Percentiles rank a stretch among this genome's conserved stretches.
These are phyloP conservation scores for Colletes collaris DNA, from an alignment of 2,888 invertebrate species.

Conservation along the genomic window DNA sequence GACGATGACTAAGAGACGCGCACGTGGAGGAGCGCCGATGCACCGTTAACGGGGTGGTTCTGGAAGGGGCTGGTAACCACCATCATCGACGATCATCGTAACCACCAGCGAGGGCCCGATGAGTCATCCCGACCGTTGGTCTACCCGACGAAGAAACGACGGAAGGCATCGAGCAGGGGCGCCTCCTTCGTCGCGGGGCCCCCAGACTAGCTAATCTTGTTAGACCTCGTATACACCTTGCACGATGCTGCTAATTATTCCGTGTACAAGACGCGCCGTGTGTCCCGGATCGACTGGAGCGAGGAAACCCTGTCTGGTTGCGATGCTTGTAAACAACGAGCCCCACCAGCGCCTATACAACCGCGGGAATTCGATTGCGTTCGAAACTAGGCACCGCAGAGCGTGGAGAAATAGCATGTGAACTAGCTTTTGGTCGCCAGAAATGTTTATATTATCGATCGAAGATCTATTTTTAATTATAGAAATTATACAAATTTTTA, in stretches of 20 bases:
- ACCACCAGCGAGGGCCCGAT: conserved; percentile 63
- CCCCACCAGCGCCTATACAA: not conserved
- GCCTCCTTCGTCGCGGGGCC: conserved; percentile 51
- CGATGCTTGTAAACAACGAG: conserved; percentile 32
- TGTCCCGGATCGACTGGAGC: conserved; percentile 15
- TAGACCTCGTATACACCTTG: conserved; percentile 73
- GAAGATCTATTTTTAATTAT: too few species aligned
- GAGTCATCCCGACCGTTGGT: conserved; percentile 69
- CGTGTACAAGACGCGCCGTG: conserved; percentile 49
- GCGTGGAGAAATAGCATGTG: too few species aligned
- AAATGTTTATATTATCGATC: too few species aligned
- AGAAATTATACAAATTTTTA: too few species aligned
- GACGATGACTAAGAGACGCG: conserved; percentile 69
- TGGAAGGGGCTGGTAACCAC: conserved; percentile 59
- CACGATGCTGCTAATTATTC: conserved; percentile 73
- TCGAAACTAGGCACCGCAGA: not conserved
- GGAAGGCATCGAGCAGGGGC: conserved; percentile 55
- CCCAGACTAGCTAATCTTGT: conserved; percentile 78
- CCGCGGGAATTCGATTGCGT: not conserved
- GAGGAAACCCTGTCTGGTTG: not conserved
- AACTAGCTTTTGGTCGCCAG: too few species aligned
- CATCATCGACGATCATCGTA: conserved; percentile 56
- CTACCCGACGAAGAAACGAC: conserved; percentile 46
- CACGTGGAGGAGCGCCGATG: conserved; percentile 69
- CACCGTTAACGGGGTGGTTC: conserved; percentile 74